These are phyloP conservation scores for Acanthoscelides obtectus DNA, from an alignment of 2,888 invertebrate genomes.

Conservation along the genomic window DNA sequence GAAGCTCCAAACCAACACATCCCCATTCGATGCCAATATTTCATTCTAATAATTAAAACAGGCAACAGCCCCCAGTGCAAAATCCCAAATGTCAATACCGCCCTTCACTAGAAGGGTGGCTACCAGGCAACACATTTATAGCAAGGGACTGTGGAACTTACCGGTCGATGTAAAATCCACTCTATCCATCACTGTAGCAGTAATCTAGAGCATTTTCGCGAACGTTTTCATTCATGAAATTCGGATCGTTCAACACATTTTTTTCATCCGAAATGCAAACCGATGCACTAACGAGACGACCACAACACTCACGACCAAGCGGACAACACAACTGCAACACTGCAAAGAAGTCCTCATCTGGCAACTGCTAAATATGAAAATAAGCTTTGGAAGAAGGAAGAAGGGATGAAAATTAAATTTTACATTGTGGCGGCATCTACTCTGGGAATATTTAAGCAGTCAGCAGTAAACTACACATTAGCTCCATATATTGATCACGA, in stretches of 20 bases:
- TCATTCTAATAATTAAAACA: constrained; percentile 4
- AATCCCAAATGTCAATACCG: constrained; percentile 39
- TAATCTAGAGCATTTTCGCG: constrained; percentile 28
- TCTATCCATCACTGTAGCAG: constrained; percentile 36
- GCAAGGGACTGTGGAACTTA: constrained; percentile 25
- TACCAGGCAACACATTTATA: neutral
- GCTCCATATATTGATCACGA: neutral
- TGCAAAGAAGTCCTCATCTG: neutral
- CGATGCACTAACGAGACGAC: neutral
- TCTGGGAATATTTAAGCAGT: no score
- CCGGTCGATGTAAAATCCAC: constrained; percentile 40
- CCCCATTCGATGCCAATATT: constrained; percentile 5
- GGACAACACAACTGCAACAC: constrained; percentile 7
- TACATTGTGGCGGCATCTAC: neutral
- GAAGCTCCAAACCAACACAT: constrained; percentile 4
- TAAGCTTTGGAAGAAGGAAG: neutral
- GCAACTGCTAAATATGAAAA: neutral
- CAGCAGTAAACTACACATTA: neutral
- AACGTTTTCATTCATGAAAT: constrained; percentile 41
- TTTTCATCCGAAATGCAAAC: neutral
- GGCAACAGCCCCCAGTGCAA: constrained; percentile 1
- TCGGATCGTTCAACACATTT: constrained; percentile 5
- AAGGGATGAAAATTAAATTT: neutral
- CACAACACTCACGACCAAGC: constrained; percentile 4
- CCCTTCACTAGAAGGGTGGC: constrained; percentile 36